Base-by-base conservation (phyloP, 2,888 invertebrate species). In the Disparrhopalites patrizii region DNA sequence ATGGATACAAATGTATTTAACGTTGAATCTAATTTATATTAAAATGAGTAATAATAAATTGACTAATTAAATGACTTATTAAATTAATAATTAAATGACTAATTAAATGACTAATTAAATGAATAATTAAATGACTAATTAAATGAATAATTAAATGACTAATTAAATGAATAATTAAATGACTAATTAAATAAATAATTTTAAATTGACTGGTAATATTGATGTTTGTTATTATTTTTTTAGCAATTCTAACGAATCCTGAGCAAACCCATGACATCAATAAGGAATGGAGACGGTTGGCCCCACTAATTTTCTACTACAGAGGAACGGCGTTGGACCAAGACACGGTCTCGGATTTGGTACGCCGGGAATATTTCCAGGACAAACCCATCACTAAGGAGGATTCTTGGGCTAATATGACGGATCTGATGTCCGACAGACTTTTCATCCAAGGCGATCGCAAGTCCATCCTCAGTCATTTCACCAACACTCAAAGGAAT, bases 261-360 rank as follows among this genome's bases (percentile, higher is more conserved):
- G 23, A 40, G 20, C 23, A 25, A 18, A 15, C 23, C 18, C 25
- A 57, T 10, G 81, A 84, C 30, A 76, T 86, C 54, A 84, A 86
- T 54, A 76, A 80, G 0, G 80, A 82, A 33, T 88, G 86, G 83
- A 81, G 83, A 13, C 79, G 82, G 28, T 78, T 86, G 15, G 85
- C 85, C 1, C 84, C 85, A 50, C 78, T 82, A 71, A 82, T 86
- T 68, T 57, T 65, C 15, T 65, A 56, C 43, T 82, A 84, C 74
- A 84, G 85, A 0, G 74, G 85, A 5, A 82, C 83, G 0, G 73
- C 80, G 4, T 76, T 78, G 30, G 79, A 81, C 40, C 81, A 83
- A 2, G 69, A 78, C 0, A 77, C 78, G 0, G 81, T 84, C 0
- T 82, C 85, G 0, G 77, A 78, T 30, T 80, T 82, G 73, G 84